These are phyloP conservation scores for Argopecten irradians DNA, from an alignment of 1,140 invertebrate genomes.

Conservation along the genomic window DNA sequence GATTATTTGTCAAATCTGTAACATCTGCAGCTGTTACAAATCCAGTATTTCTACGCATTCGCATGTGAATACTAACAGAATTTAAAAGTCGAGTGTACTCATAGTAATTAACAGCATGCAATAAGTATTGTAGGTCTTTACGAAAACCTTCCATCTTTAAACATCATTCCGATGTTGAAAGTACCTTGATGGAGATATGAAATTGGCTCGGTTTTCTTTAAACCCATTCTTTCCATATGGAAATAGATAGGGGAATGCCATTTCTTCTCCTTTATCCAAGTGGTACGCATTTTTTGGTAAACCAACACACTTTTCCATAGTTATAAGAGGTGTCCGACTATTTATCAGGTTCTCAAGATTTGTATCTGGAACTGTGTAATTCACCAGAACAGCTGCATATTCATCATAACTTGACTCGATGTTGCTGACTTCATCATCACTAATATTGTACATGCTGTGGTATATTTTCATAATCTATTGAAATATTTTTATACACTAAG, in stretches of 20 bases:
- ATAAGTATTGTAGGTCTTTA: conserved; percentile 41
- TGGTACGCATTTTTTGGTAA: conserved; percentile 28
- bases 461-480: conserved; percentile 6
- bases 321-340: conserved; percentile 28
- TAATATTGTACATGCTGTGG: background rate
- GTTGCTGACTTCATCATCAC: background rate
- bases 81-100: conserved; percentile 26
- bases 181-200: conserved; percentile 13
- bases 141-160: conserved; percentile 27
- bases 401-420: conserved; percentile 28
- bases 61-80: conserved; percentile 43
- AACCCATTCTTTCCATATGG: conserved; percentile 28
- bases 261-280: conserved; percentile 25
- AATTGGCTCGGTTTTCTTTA: background rate
- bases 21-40: conserved; percentile 26
- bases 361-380: background rate
- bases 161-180: conserved; percentile 33
- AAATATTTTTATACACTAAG: conserved; percentile 34
- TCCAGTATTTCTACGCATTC: conserved; percentile 13
- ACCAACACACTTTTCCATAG: background rate
- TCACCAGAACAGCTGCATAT: conserved; percentile 37
- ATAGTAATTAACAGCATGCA: conserved; percentile 33
- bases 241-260: conserved; percentile 39
- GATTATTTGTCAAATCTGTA: background rate
- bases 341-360: conserved; percentile 18